Percentiles rank a stretch among this genome's conserved stretches.
phyloP scores from a whole-genome alignment of 2,888 invertebrate species.

The Euspilapteryx auroguttella region DNA sequence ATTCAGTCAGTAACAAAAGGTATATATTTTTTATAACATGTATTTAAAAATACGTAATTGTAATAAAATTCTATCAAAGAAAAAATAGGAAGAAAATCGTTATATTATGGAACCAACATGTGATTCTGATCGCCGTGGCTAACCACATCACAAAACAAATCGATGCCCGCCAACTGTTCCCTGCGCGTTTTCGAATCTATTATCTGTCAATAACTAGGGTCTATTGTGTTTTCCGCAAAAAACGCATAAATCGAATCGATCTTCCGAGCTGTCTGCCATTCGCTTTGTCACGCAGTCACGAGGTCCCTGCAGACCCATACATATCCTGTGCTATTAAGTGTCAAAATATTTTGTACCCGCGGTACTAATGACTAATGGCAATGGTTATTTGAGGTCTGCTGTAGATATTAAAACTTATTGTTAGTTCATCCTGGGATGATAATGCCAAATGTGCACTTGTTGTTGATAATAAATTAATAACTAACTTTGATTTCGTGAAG shows the following conservation, averaged over 20 bases:
- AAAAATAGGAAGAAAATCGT: no score
- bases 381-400: conserved; percentile 18
- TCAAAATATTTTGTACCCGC: conserved; percentile 53
- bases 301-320: conserved; percentile 44
- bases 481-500: no score
- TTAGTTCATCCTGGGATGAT: conserved; percentile 29
- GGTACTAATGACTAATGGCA: conserved; percentile 6
- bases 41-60: no score
- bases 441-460: conserved; percentile 35
- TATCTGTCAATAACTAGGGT: conserved; percentile 52
- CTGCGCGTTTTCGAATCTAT: conserved; percentile 24
- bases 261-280: conserved; percentile 43
- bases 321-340: conserved; percentile 37
- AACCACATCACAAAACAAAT: conserved; percentile 45
- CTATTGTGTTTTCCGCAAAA: conserved; percentile 45
- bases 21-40: no score
- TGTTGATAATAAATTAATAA: no score
- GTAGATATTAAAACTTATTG: conserved; percentile 41
- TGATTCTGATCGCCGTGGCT: conserved; percentile 55
- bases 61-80: no score
- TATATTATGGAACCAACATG: conserved; percentile 36
- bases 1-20: no score
- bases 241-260: conserved; percentile 58
- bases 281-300: conserved; percentile 27
- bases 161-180: conserved; percentile 48